Conservation (phyloP, 92 coral and sea anemone species). For the Nematostella vectensis region DNA sequence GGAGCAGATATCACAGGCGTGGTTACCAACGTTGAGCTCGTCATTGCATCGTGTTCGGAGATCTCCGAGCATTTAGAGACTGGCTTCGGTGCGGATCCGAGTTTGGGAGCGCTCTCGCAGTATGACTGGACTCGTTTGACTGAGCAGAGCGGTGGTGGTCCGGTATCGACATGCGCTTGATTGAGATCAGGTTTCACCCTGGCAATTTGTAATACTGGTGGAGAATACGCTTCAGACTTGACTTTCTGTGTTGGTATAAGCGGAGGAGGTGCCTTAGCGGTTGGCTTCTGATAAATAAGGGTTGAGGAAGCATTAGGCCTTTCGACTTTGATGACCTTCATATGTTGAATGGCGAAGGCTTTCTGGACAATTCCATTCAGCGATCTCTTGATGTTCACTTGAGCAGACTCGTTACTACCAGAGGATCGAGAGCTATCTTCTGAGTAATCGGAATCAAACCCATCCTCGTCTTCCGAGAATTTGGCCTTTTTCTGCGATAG, state of each 20-base stretch:
- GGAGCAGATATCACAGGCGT: conserved; percentile 14
- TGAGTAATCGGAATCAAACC: conserved; percentile 82
- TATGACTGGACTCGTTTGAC: background rate
- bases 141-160: conserved; percentile 30
- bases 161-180: background rate
- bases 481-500: conserved; percentile 31
- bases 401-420: conserved; percentile 28
- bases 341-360: background rate
- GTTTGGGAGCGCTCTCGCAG: background rate
- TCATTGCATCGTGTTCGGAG: conserved; percentile 2
- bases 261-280: conserved; percentile 35
- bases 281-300: background rate
- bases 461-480: conserved; percentile 78
- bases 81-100: background rate
- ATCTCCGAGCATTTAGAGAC: background rate
- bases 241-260: conserved; percentile 31
- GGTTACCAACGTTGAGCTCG: conserved; percentile 4
- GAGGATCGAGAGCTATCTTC: conserved; percentile 61
- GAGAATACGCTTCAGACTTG: conserved; percentile 4
- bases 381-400: background rate
- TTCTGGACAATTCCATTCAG: conserved; percentile 6
- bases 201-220: conserved; percentile 24
- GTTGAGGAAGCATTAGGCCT: background rate
- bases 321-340: background rate
- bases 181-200: conserved; percentile 13